Percentiles rank a stretch among this genome's conserved stretches.
Conservation (phyloP, 2,113 vertebrate genomes). For the Orthochromis indermauri region DNA sequence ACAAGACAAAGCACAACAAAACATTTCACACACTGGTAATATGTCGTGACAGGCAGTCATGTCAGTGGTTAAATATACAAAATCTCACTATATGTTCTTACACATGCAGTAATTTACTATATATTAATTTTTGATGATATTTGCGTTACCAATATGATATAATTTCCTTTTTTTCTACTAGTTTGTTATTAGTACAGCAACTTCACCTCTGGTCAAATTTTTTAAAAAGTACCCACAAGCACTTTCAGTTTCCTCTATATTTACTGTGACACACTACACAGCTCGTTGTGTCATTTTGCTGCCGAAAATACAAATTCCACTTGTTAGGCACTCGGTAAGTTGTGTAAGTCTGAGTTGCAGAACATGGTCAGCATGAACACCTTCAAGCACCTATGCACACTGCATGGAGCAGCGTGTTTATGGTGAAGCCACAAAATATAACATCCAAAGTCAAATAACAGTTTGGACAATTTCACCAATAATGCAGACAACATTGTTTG, state of each 20-base stretch:
- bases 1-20: constrained; percentile 35
- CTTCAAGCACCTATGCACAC: not conserved
- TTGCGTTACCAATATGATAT: not conserved
- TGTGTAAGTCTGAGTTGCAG: not conserved
- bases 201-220: not conserved
- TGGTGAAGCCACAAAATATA: not conserved
- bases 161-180: not conserved
- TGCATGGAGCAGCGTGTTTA: not conserved
- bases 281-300: not conserved
- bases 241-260: not conserved
- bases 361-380: not conserved
- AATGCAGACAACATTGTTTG: not conserved
- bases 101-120: not conserved
- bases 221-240: not conserved
- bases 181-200: not conserved
- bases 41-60: not conserved
- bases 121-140: not conserved
- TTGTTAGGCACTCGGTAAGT: not conserved
- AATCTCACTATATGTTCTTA: not conserved
- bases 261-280: not conserved
- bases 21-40: constrained; percentile 14
- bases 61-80: not conserved
- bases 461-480: not conserved
- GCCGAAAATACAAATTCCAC: not conserved
- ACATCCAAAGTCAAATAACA: not conserved